Conservation (phyloP, 1,140 invertebrate genomes). For the Steinernema khuongi region DNA sequence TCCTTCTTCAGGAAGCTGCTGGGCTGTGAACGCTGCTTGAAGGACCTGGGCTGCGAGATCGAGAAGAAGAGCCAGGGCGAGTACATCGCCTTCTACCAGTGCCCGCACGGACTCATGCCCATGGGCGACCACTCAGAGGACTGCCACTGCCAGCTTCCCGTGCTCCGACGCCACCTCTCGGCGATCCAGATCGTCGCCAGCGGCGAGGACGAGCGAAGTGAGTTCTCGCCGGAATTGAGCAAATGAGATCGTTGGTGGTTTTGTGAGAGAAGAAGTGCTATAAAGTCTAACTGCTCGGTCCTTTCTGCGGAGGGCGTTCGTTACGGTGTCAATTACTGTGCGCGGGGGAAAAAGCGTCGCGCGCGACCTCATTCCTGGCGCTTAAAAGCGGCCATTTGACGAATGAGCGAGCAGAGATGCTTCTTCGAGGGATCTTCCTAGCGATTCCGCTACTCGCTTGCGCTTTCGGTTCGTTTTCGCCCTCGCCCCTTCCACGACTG, state of each 20-base stretch:
- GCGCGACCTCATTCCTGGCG: neutral
- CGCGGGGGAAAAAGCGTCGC: slow-evolving; percentile 2
- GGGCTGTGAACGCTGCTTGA: slow-evolving; percentile 54
- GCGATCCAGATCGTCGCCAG: neutral
- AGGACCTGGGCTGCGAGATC: slow-evolving; percentile 52
- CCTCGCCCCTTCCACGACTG: neutral
- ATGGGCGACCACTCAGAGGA: slow-evolving; percentile 50
- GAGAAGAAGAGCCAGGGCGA: slow-evolving; percentile 36
- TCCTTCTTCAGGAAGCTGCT: slow-evolving; percentile 47
- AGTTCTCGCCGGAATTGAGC: slow-evolving; percentile 12
- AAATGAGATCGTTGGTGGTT: neutral
- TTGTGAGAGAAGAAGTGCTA: neutral
- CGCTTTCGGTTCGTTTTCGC: slow-evolving; percentile 14
- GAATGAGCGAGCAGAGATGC: slow-evolving; percentile 2
- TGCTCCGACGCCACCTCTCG: neutral
- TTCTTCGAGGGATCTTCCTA: neutral
- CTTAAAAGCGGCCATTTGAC: slow-evolving; percentile 5
- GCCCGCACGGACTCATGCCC: slow-evolving; percentile 44
- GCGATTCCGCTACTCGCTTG: slow-evolving; percentile 8
- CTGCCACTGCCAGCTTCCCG: slow-evolving; percentile 44
- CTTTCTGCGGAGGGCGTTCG: slow-evolving; percentile 6
- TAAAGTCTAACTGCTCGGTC: slow-evolving; percentile 1
- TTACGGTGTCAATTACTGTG: slow-evolving; percentile 5
- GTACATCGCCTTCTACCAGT: slow-evolving; percentile 52
- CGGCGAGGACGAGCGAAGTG: neutral